These are phyloP conservation scores for Pyrocephalus nanus DNA, from an alignment of 2,797 vertebrate genomes.

Conservation along the genomic window DNA sequence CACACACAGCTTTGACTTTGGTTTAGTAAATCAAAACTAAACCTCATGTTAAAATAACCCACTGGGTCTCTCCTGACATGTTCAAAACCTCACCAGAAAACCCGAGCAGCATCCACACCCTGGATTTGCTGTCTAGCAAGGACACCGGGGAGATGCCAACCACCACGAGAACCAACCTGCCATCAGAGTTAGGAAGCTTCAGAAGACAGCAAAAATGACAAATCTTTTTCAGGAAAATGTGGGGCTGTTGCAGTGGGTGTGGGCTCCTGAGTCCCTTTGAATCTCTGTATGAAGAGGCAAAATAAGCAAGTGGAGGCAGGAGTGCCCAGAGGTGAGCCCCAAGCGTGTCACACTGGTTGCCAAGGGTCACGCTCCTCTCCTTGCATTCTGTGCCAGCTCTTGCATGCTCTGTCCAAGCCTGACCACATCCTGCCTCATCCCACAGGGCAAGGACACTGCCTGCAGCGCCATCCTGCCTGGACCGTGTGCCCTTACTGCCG, in stretches of 20 bases:
- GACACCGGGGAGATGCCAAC: background rate
- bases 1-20: background rate
- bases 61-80: accelerated
- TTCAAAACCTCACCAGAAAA: background rate
- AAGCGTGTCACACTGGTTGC: accelerated
- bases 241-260: background rate
- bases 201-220: background rate
- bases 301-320: background rate
- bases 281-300: background rate
- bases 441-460: background rate
- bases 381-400: background rate
- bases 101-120: background rate
- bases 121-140: background rate
- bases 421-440: background rate
- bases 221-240: background rate
- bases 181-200: background rate
- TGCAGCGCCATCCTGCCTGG: background rate
- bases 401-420: background rate
- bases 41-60: background rate
- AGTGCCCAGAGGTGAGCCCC: background rate
- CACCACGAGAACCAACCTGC: background rate
- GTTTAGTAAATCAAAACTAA: background rate
- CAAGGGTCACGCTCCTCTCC: background rate
- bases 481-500: accelerated
- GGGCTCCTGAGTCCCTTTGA: background rate